Evolutionary conservation across 2,888 invertebrate genomes (phyloP).

Genomic region (Pollenia angustigena): DNA sequence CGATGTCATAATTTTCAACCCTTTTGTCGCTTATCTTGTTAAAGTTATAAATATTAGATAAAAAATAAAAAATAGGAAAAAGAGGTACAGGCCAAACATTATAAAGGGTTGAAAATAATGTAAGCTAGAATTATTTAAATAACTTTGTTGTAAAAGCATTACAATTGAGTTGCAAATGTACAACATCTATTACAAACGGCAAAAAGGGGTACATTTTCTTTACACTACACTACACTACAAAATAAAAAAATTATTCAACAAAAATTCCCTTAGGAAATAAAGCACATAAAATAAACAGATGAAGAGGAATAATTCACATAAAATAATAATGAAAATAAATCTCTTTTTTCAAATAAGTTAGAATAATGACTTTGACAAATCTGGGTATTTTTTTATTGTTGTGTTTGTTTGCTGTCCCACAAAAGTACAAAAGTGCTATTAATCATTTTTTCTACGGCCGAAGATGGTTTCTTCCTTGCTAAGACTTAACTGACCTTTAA

Average conservation of each 20-base stretch:
- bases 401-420: constrained; percentile 12
- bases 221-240: neutral
- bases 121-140: constrained; percentile 51
- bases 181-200: neutral
- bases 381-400: constrained; percentile 12
- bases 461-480: neutral
- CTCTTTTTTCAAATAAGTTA: constrained; percentile 26
- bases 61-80: neutral
- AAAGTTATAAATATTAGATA: neutral
- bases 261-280: constrained; percentile 44
- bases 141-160: constrained; percentile 31
- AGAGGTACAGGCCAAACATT: neutral
- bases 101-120: constrained; percentile 26
- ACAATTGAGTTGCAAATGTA: constrained; percentile 34
- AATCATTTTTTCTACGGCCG: constrained; percentile 45
- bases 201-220: constrained; percentile 3
- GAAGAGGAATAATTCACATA: constrained; percentile 6
- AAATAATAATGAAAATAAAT: constrained; percentile 18
- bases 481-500: constrained; percentile 13
- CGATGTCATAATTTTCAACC: constrained; percentile 46
- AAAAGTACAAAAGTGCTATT: constrained; percentile 42
- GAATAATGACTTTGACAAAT: constrained; percentile 62
- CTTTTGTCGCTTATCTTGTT: constrained; percentile 34
- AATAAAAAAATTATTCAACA: constrained; percentile 25
- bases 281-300: constrained; percentile 18